Conservation (phyloP, 1,140 invertebrate species). For the Caligus rogercresseyi region DNA sequence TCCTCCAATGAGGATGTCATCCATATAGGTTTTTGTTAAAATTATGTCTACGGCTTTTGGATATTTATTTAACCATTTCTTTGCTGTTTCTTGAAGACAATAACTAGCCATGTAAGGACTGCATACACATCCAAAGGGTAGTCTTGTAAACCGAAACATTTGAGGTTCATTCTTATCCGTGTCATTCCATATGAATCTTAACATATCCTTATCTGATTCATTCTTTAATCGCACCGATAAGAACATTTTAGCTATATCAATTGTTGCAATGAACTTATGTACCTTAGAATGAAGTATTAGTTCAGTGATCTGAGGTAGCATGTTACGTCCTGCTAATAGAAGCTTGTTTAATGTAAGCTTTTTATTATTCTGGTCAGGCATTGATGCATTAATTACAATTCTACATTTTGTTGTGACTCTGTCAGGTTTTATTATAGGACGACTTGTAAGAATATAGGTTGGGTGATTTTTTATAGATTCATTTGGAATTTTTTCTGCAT, state of each 20-base stretch:
- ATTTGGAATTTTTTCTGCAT: not conserved
- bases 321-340: not conserved
- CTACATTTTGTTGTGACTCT: not conserved
- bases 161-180: not conserved
- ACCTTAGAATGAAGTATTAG: not conserved
- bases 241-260: slow-evolving; percentile 4
- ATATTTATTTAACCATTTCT: slow-evolving; percentile 1
- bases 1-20: not conserved
- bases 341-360: slow-evolving; percentile 1
- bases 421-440: not conserved
- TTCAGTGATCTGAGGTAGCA: slow-evolving; percentile 2
- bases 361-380: not conserved
- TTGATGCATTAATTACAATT: slow-evolving; percentile 6
- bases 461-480: not conserved
- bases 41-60: not conserved
- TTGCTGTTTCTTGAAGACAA: slow-evolving; percentile 5
- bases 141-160: not conserved
- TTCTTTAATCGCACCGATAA: slow-evolving; percentile 2
- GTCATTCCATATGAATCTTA: not conserved
- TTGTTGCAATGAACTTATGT: slow-evolving; percentile 5
- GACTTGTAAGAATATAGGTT: not conserved
- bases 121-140: slow-evolving; percentile 10
- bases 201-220: slow-evolving; percentile 8
- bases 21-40: not conserved
- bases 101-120: not conserved